Conservation (phyloP, 2,113 vertebrate species). For the Megaceryle torquata region DNA sequence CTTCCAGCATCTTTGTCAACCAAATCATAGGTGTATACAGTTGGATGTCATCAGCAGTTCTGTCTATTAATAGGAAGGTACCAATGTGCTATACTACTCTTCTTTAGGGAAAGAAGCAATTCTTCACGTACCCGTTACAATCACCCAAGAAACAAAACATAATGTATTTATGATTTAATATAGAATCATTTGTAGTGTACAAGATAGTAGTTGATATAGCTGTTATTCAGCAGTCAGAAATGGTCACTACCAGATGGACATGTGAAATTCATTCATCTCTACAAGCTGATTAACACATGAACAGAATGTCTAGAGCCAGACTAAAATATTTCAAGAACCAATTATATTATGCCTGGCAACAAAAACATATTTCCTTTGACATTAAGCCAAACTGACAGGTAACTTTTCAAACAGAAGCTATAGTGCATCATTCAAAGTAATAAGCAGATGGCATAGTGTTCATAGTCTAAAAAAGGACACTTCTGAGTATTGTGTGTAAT, state of each 20-base stretch:
- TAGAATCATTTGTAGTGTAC: background rate
- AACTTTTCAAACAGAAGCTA: background rate
- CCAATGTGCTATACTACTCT: fast-evolving
- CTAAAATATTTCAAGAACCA: background rate
- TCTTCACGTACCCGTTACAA: background rate
- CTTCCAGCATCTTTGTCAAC: background rate
- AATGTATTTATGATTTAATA: background rate
- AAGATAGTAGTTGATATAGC: background rate
- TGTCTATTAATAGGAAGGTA: background rate
- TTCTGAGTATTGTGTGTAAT: background rate
- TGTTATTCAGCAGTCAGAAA: background rate
- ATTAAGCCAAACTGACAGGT: background rate
- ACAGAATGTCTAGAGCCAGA: background rate
- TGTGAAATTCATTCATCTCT: background rate
- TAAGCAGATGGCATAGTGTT: background rate
- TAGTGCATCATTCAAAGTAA: background rate
- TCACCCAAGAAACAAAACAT: background rate
- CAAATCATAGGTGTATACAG: background rate
- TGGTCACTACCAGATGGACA: background rate
- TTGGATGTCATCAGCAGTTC: background rate
- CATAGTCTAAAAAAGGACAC: background rate
- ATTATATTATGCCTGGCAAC: background rate
- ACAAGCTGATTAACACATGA: background rate
- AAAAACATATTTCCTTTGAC: background rate
- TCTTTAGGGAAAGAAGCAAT: background rate